Base-by-base conservation (phyloP, 2,113 vertebrate genomes). In the Podocnemis expansa region DNA sequence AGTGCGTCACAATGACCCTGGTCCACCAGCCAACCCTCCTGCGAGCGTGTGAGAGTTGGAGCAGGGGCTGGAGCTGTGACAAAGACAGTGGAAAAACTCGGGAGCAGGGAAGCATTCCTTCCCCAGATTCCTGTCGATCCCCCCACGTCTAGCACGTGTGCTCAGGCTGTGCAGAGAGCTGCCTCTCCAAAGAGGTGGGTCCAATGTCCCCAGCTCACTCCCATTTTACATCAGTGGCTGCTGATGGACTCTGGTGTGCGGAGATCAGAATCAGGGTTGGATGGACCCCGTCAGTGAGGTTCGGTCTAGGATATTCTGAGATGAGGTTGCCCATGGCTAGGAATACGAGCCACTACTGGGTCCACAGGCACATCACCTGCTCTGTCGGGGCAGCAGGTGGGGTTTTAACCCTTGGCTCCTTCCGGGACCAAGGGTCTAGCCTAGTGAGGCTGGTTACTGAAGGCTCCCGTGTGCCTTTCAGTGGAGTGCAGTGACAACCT, bases 401-500 rank as follows among this genome's bases (percentile, higher is more conserved):
- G 34, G 10, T 38, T 67, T 67, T 8, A 67, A 38, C 63, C 34
- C 63, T 24, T 12, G 70, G 70, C 41, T 70, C 63, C 63, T 9
- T 38, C 63, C n/a, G 7, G 17, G 63, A 19, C 31, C 67, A 10
- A 73, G 67, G 8, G 38, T 25, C 29, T 19, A 38, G n/a, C 60
- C 56, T 34, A 25, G 51, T 6, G 8, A 17, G 34, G 43, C 75
- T 56, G 11, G 5, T 31, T 52, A 13, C 76, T 49, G n/a, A 47
- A 31, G 10, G 41, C 29, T 3, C 21, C 78, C 3, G 22, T 49
- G 4, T 97, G 43, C 96, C 92, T 97, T 94, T 58, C 98, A 99
- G 99, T 99, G 98, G 99, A 99, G 89, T 99, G 99, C 98, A 99
- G 98, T 13, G 98, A 98, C 75, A 98, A 97, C 91, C 98, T 99